These are phyloP conservation scores for Pseudococcus longispinus DNA, from an alignment of 2,888 invertebrate species.

Conservation along the genomic window DNA sequence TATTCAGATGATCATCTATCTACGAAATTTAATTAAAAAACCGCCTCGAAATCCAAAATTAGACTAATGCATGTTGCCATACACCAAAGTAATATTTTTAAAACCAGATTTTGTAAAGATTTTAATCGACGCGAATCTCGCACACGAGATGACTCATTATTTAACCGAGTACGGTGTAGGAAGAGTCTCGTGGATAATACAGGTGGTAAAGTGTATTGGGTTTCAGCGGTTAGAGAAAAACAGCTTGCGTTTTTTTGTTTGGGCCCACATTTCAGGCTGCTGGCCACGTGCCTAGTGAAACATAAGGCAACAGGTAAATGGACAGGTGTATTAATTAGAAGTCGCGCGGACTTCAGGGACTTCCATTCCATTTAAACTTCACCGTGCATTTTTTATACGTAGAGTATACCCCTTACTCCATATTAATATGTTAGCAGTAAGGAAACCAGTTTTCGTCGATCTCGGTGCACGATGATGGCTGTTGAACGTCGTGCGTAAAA, in stretches of 20 bases:
- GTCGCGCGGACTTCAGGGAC: conserved; percentile 23
- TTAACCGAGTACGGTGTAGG: not conserved
- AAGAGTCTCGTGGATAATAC: conserved; percentile 6
- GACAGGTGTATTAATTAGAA: conserved; percentile 30
- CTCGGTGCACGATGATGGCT: not conserved
- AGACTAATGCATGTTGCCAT: no score
- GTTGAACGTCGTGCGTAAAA: not conserved
- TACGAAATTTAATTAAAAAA: no score
- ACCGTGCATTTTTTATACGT: not conserved
- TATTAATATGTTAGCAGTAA: not conserved
- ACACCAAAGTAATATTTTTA: not conserved
- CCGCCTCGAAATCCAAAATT: no score
- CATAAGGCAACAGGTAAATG: conserved; percentile 29
- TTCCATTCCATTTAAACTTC: not conserved
- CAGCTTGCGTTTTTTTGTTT: conserved; percentile 27
- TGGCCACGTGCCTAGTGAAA: conserved; percentile 25
- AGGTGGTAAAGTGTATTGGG: conserved; percentile 2
- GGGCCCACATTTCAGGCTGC: conserved; percentile 25
- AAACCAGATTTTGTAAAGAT: not conserved
- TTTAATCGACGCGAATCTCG: not conserved
- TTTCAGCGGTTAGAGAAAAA: conserved; percentile 16
- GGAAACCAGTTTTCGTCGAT: not conserved
- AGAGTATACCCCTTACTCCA: not conserved
- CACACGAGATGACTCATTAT: not conserved
- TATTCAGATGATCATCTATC: no score